Evolutionary conservation across 2,113 vertebrate genomes (phyloP).

Genomic region (Thunnus maccoyii): DNA sequence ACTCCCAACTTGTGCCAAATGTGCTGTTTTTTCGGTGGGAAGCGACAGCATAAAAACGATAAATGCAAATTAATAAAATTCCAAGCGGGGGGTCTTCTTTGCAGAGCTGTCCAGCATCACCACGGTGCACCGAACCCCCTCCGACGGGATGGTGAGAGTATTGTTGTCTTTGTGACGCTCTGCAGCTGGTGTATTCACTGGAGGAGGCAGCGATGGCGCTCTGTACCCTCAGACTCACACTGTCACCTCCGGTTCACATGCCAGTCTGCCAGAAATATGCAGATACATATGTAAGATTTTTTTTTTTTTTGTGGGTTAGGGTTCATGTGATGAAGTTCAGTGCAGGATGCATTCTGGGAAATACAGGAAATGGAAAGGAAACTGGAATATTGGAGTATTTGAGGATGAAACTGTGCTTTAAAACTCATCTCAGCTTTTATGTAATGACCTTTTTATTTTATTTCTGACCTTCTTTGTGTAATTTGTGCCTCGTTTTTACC

Average conservation of each 20-base stretch:
- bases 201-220: constrained; percentile 30
- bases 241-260: constrained; percentile 44
- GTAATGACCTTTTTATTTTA: not conserved
- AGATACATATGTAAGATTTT: not conserved
- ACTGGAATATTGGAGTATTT: not conserved
- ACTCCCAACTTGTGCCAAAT: constrained; percentile 51
- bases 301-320: not conserved
- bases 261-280: not conserved
- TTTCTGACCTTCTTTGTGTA: not conserved
- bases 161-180: constrained; percentile 80
- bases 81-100: constrained; percentile 67
- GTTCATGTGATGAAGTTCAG: too few species aligned
- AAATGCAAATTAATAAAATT: constrained; percentile 79
- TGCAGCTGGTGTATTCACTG: constrained; percentile 79
- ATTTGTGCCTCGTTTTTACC: not conserved
- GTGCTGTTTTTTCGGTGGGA: constrained; percentile 52
- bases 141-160: constrained; percentile 50
- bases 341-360: too few species aligned
- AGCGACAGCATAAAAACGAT: constrained; percentile 65
- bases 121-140: constrained; percentile 57
- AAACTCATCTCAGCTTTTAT: not conserved
- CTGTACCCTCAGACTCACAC: constrained; percentile 36
- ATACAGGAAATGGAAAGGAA: too few species aligned
- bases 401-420: not conserved
- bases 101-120: constrained; percentile 72